Conservation (phyloP, 2,797 vertebrate species). For the Brachymystax lenok region DNA sequence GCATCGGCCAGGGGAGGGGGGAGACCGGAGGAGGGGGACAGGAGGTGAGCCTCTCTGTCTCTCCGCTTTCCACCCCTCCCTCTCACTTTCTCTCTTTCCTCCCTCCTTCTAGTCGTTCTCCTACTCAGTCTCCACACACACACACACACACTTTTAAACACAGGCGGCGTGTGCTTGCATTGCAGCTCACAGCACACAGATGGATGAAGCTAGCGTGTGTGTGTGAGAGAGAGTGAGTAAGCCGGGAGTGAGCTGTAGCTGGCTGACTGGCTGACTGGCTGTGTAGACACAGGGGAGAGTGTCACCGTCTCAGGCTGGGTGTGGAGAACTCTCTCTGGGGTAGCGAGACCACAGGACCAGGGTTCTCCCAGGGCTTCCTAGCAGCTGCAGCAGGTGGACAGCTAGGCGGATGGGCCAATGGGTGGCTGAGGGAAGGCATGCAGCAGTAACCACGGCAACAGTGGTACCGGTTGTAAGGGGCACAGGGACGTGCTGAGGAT, state of each 20-base stretch:
- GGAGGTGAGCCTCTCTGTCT: conserved; percentile 82
- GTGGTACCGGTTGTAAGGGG: conserved; percentile 57
- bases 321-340: conserved; percentile 48
- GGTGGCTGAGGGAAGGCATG: conserved; percentile 44
- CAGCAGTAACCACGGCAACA: conserved; percentile 76
- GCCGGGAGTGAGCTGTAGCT: conserved; percentile 58
- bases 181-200: conserved; percentile 75
- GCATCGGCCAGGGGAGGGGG: conserved; percentile 72
- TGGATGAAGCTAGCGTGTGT: conserved; percentile 41
- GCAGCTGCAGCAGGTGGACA: conserved; percentile 33
- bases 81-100: conserved; percentile 2
- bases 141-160: conserved; percentile 52
- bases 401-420: conserved; percentile 49
- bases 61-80: conserved; percentile 6
- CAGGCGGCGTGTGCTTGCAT: conserved; percentile 57
- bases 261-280: conserved; percentile 29
- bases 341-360: conserved; percentile 29
- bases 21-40: conserved; percentile 73
- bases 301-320: conserved; percentile 39
- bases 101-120: conserved; percentile 15
- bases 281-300: conserved; percentile 41
- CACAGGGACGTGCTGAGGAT: conserved; percentile 71
- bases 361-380: conserved; percentile 23
- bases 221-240: conserved; percentile 52
- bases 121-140: not conserved